Conservation (phyloP, 2,888 invertebrate genomes). For the Mythimna vitellina region DNA sequence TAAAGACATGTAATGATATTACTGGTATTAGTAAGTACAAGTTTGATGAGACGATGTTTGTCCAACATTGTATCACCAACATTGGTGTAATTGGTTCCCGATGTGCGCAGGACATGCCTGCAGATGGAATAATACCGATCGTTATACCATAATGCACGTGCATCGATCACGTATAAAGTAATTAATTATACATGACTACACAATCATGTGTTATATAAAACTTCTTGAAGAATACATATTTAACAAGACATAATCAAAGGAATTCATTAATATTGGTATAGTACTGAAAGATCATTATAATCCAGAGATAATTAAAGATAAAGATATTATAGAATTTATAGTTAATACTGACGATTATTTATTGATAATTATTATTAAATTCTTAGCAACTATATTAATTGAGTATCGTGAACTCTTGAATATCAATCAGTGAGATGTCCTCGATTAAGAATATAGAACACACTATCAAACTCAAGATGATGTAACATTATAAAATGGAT, state of each 20-base stretch:
- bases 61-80: not conserved
- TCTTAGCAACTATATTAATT: not conserved
- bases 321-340: not conserved
- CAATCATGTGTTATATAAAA: constrained; percentile 10
- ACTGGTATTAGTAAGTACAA: not conserved
- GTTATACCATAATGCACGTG: constrained; percentile 18
- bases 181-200: constrained; percentile 22
- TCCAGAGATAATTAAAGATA: constrained; percentile 11
- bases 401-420: not conserved
- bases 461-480: not conserved
- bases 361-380: constrained; percentile 15
- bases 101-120: constrained; percentile 17
- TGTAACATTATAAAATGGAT: not conserved
- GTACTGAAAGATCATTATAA: constrained; percentile 13
- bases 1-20: not conserved
- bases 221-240: constrained; percentile 1
- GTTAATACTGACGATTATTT: constrained; percentile 10
- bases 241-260: constrained; percentile 9
- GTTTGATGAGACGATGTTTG: not conserved
- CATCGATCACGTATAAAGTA: constrained; percentile 6
- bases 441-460: constrained; percentile 13
- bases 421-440: constrained; percentile 17
- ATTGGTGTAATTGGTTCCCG: not conserved
- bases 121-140: constrained; percentile 44
- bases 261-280: constrained; percentile 13